Base-by-base conservation (phyloP, 2,888 invertebrate genomes). In the Norana najaformis region DNA sequence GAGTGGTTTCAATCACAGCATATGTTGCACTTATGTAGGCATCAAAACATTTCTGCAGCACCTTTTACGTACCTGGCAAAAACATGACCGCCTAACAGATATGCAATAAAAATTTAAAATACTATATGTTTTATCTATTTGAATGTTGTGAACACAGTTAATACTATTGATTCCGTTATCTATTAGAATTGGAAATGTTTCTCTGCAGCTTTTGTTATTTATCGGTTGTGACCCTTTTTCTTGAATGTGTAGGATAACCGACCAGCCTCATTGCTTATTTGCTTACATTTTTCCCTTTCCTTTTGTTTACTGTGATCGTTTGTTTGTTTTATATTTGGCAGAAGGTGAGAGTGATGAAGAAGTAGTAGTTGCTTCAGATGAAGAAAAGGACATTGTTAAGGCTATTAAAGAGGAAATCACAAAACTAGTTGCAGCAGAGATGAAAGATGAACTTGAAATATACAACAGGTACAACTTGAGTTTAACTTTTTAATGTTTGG, bases 321-420 rank as follows among this genome's bases (percentile, higher is more conserved):
- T 85, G 18, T 35, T 35, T 85, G 35, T 85, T 18, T 36, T 85
- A 36, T 85, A 20, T 85, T 23, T 36, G 37, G 85, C 53, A 53
- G 89, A 37, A 41, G 53, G 82, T 90, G 90, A 89, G 35, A 89
- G 36, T 90, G 90, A 90, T 38, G 88, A 88, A 34, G 88, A 90
- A 36, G n/a, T 90, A 30, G 93, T 93, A 83, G 92, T 94, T 53
- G 93, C 93, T 90, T 94, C 93, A 93, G 94, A 94, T 36, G 94
- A 94, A 90, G 94, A 94, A 91, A 92, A 92, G 41, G 93, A 93
- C 89, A 92, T 94, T 14, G 93, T 94, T 91, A 93, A 93, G 89
- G 93, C 93, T 90, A 94, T 94, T 35, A 92, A 92, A 89, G 93
- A 92, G 88, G 94, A 94, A 91, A 94, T 94, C 88, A 93, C 92